A percentile compares a stretch with the other conserved stretches of the same genome.
Conservation (phyloP, 2,888 invertebrate genomes). For the Rhyacophila evoluta region DNA sequence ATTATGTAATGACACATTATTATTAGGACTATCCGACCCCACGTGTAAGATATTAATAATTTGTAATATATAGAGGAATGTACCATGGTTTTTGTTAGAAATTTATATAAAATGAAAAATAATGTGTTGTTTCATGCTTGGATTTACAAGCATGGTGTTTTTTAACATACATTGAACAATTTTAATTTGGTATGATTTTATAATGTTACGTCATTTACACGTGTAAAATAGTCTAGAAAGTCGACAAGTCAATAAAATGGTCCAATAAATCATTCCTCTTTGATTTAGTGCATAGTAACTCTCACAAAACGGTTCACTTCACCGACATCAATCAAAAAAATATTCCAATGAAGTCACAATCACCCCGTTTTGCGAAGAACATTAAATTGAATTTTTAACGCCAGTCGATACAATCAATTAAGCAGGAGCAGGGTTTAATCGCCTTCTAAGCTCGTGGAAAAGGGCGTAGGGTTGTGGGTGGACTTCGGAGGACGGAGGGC, state of each 20-base stretch:
- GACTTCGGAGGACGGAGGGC: background rate
- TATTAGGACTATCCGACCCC: too few relatives aligned
- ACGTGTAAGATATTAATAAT: too few relatives aligned
- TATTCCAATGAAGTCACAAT: background rate
- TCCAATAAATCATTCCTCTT: background rate
- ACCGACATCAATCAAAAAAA: background rate
- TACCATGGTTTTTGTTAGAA: too few relatives aligned
- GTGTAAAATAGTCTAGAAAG: background rate
- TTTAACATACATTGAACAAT: too few relatives aligned
- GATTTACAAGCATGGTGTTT: too few relatives aligned
- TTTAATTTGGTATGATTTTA: too few relatives aligned
- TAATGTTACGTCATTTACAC: background rate
- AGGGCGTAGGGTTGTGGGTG: background rate
- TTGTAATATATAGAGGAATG: too few relatives aligned
- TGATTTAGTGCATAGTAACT: background rate
- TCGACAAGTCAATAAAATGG: conserved; percentile 6
- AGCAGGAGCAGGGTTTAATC: background rate
- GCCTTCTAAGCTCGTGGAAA: background rate
- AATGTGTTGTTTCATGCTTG: too few relatives aligned
- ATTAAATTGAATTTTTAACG: background rate
- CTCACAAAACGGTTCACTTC: background rate
- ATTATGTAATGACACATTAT: too few relatives aligned
- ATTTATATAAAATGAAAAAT: too few relatives aligned
- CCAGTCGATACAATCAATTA: conserved; percentile 12
- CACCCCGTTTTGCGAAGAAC: background rate